These are phyloP conservation scores for Chirona hameri DNA, from an alignment of 2,888 invertebrate species.

Conservation along the genomic window DNA sequence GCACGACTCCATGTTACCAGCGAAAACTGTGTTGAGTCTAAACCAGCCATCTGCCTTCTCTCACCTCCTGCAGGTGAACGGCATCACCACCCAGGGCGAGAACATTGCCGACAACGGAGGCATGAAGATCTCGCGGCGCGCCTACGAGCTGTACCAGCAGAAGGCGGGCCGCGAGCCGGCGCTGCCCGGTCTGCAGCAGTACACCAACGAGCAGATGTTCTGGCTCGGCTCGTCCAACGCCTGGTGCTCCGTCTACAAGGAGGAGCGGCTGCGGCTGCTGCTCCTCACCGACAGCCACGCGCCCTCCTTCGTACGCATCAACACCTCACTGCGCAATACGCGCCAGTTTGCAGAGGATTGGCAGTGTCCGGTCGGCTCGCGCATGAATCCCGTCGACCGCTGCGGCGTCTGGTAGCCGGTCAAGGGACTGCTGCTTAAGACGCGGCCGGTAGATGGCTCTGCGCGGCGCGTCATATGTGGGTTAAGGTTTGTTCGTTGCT, in stretches of 20 bases:
- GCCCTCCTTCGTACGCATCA: conserved; percentile 56
- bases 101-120: conserved; percentile 95
- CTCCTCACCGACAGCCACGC: conserved; percentile 70
- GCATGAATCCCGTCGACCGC: conserved; percentile 61
- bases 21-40: no score
- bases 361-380: conserved; percentile 56
- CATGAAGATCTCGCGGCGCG: conserved; percentile 82
- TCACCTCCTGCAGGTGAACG: conserved; percentile 64
- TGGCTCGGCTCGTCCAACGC: conserved; percentile 81
- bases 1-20: no score
- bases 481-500: background rate
- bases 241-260: conserved; percentile 76
- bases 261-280: conserved; percentile 67
- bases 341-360: conserved; percentile 61
- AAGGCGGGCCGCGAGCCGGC: conserved; percentile 54
- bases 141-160: conserved; percentile 55
- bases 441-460: background rate
- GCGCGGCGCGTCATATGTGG: background rate
- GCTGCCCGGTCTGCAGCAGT: conserved; percentile 63
- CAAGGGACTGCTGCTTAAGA: background rate
- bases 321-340: conserved; percentile 60
- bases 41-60: background rate
- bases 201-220: conserved; percentile 62
- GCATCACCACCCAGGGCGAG: conserved; percentile 86
- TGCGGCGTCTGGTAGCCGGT: conserved; percentile 58